Evolutionary conservation across 2,113 vertebrate genomes (phyloP).

Genomic region (Antennarius striatus): DNA sequence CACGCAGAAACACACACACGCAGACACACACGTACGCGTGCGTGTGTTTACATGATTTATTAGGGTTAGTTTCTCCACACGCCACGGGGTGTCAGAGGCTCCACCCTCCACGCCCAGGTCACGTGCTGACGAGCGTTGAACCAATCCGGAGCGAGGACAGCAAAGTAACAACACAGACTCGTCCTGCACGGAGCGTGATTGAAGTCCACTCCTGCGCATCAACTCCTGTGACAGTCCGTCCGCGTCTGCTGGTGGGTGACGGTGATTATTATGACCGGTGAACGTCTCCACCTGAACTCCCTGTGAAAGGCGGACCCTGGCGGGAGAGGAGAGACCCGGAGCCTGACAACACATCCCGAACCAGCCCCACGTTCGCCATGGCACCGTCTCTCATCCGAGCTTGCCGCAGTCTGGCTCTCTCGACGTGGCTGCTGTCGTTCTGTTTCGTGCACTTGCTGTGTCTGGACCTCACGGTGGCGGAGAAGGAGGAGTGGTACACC

Average conservation of each 20-base stretch:
- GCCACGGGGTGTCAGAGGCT: slow-evolving; percentile 5
- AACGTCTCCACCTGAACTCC: not conserved
- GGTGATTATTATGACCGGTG: not conserved
- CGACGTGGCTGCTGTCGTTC: slow-evolving; percentile 96
- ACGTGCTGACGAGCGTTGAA: slow-evolving; percentile 34
- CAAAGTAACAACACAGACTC: slow-evolving; percentile 52
- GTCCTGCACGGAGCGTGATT: slow-evolving; percentile 30
- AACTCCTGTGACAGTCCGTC: slow-evolving; percentile 4
- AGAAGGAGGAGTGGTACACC: slow-evolving; percentile 99
- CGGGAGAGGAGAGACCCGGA: slow-evolving; percentile 14
- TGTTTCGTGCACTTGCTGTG: slow-evolving; percentile 96
- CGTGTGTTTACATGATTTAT: slow-evolving; percentile 4
- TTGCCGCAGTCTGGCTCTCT: slow-evolving; percentile 96
- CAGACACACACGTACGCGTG: no score
- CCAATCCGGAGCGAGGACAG: slow-evolving; percentile 44
- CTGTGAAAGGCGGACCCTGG: no score
- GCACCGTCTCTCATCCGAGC: slow-evolving; percentile 88
- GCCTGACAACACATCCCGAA: slow-evolving; percentile 8
- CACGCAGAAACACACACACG: no score
- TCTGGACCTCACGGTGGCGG: slow-evolving; percentile 96
- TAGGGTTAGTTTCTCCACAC: slow-evolving; percentile 6
- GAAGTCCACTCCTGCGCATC: slow-evolving; percentile 19
- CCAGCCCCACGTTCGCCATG: slow-evolving; percentile 82
- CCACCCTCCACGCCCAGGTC: slow-evolving; percentile 32
- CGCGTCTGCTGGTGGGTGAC: not conserved